Evolutionary conservation across 2,888 invertebrate species (phyloP).

Genomic region (Xestia xanthographa): DNA sequence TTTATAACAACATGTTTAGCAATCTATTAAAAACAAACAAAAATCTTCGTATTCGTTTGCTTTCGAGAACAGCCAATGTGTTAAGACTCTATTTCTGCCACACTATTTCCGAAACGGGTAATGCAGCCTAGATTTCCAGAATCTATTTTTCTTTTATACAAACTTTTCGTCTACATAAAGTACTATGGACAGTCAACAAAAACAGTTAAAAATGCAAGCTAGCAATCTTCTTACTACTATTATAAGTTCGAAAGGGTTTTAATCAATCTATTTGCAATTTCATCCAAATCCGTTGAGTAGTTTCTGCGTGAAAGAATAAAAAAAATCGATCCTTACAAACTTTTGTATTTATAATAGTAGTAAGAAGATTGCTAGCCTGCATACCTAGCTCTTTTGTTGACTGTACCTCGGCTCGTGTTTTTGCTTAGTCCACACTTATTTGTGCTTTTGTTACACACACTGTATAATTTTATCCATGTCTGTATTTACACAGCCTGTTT

Average conservation of each 20-base stretch:
- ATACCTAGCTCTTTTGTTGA: too few species aligned
- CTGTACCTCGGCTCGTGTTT: slow-evolving; percentile 8
- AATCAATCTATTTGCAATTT: too few species aligned
- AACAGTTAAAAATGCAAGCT: too few species aligned
- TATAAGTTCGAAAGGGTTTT: too few species aligned
- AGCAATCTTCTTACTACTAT: too few species aligned
- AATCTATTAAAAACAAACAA: neutral
- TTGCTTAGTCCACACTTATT: slow-evolving; percentile 18
- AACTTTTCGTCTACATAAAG: neutral
- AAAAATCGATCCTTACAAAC: too few species aligned
- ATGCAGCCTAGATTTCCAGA: slow-evolving; percentile 9
- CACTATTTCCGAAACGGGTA: slow-evolving; percentile 1
- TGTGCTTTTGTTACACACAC: slow-evolving; percentile 56
- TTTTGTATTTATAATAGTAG: too few species aligned
- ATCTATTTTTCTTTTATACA: slow-evolving; percentile 9
- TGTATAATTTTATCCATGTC: slow-evolving; percentile 64
- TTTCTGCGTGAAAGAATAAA: too few species aligned
- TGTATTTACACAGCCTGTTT: slow-evolving; percentile 73
- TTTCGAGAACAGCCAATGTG: neutral
- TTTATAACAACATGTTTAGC: neutral
- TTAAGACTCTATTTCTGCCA: slow-evolving; percentile 1
- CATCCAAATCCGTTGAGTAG: too few species aligned
- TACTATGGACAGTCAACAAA: too few species aligned
- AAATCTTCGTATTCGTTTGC: too few species aligned
- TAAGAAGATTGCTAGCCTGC: too few species aligned